Base-by-base conservation (phyloP, 2,888 invertebrate species). In the Diploptera punctata region DNA sequence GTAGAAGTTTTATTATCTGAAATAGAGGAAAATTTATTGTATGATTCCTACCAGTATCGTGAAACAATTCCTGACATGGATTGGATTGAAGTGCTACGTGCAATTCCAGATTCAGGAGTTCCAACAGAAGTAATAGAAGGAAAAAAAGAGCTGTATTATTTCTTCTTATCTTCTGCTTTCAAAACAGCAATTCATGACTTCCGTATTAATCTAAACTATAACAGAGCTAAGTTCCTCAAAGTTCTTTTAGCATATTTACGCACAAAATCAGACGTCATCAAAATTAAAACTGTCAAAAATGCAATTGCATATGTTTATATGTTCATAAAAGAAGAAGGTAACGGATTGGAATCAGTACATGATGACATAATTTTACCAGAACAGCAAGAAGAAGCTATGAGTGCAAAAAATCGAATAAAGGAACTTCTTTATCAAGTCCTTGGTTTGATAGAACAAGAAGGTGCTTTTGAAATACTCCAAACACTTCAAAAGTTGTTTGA, bases 341-440 rank as follows among this genome's bases (percentile, higher is more conserved):
- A 26, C 10, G 71, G 71, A 16, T 24, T 26, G 13, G 38, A 67
- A 18, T 31, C 57, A 26, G 54, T 71, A 18, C 43, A 26, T 3
- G 57, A 71, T 18, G 71, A 71, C 16, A 61, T 71, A 9, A 67
- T 71, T 47, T 31, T 21, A 16, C 71, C 71, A 5, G 44, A 54
- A n/a, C 52, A 71, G 18, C 43, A 67, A 13, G 67, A 67, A 33
- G 71, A 71, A 60, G 67, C 57, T 7, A 57, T 24, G 38, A 65
- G 33, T 18, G 71, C 67, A 16, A 19, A 67, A 68, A 33, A 47
- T 31, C 67, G 60, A 13, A 26, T 68, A 19, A 67, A 67, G 21
- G 71, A 71, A 67, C 44, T 71, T 5, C 60, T 71, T 19, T 71
- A 71, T 71, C 71, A 71, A 54, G 71, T 67, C 13, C 38, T 49